Conservation (phyloP, 2,797 vertebrate genomes). For the Tokudaia muenninki region DNA sequence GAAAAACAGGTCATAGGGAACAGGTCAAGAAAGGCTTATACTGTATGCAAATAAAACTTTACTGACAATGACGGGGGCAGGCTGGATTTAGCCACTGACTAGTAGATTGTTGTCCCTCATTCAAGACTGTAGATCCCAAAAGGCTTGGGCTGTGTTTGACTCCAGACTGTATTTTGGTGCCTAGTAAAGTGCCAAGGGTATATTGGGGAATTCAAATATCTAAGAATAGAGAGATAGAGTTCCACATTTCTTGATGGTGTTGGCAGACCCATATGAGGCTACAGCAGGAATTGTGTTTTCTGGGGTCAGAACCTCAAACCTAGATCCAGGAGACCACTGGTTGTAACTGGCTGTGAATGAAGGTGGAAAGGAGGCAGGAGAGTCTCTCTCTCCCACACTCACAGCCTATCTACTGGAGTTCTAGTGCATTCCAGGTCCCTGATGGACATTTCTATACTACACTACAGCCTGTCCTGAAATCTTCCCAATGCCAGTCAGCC, state of each 20-base stretch:
- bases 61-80: not conserved
- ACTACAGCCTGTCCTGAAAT: not conserved
- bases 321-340: rapidly evolving
- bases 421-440: not conserved
- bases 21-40: not conserved
- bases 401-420: not conserved
- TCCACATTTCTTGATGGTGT: not conserved
- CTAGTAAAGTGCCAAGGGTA: not conserved
- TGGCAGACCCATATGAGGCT: too few relatives aligned
- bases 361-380: not conserved
- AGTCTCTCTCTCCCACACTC: not conserved
- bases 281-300: not conserved
- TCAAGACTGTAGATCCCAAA: not conserved
- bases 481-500: not conserved
- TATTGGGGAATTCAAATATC: not conserved
- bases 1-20: not conserved
- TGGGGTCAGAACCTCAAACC: not conserved
- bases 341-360: not conserved
- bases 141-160: not conserved
- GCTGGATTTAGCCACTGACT: not conserved
- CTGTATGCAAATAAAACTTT: conserved; percentile 23
- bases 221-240: not conserved
- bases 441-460: not conserved
- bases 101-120: not conserved
- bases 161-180: not conserved